phyloP scores from a whole-genome alignment of 2,888 invertebrate species.

The Apodemia mormo region DNA sequence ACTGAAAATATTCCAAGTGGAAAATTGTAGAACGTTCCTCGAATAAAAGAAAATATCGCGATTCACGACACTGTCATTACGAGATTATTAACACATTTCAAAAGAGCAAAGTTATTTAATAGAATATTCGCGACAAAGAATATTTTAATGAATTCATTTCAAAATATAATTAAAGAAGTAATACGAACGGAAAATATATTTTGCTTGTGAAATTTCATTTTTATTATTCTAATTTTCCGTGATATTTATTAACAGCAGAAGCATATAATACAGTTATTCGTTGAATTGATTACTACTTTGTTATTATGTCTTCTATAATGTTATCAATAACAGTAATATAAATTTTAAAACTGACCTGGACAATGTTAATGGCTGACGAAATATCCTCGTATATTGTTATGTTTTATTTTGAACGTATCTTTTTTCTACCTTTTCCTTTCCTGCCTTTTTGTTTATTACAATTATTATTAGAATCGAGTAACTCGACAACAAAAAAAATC shows the following conservation, averaged over 20 bases:
- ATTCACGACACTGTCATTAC: constrained; percentile 11
- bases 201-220: background rate
- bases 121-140: background rate
- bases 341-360: too few species aligned
- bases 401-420: too few species aligned
- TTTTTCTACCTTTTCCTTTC: too few species aligned
- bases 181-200: background rate
- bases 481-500: too few species aligned
- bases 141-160: constrained; percentile 12
- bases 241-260: background rate
- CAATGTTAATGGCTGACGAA: too few species aligned
- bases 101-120: constrained; percentile 7
- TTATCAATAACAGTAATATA: too few species aligned
- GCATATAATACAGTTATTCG: too few species aligned
- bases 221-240: background rate
- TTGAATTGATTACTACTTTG: too few species aligned
- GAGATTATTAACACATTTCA: constrained; percentile 13
- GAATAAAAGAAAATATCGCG: constrained; percentile 14
- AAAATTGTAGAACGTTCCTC: constrained; percentile 8
- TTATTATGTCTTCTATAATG: too few species aligned
- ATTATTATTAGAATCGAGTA: too few species aligned
- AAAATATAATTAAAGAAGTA: background rate
- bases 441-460: too few species aligned
- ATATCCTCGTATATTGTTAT: too few species aligned
- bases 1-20: constrained; percentile 8